Evolutionary conservation across 1,140 invertebrate genomes (phyloP), one percentile per base, ranked within the genome.

Genomic region (Polypedilum pembai): DNA sequence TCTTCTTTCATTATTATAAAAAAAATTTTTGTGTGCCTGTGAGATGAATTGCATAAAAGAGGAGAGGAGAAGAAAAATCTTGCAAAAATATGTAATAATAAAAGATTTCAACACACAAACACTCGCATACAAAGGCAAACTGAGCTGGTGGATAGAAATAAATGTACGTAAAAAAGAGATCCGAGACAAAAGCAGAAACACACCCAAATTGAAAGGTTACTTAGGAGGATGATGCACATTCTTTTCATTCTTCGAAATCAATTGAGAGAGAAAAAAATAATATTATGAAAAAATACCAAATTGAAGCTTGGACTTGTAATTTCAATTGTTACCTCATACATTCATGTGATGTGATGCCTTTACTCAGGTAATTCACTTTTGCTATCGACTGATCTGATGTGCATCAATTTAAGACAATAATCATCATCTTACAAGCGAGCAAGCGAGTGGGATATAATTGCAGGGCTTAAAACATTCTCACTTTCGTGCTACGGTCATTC

Each of bases 191-290:
- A 5, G 24, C 24, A 56, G 10, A 18, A 20, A 69, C 65, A 69
- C 17, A 69, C 65, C 65, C 65, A 69, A 69, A 69, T 56, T 69
- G 65, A 69, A 69, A 69, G 65, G 65, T 69, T 69, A 56, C 45
- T 56, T 56, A 56, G 45, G 45, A 69, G 65, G 65, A 69, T 69
- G 65, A 69, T 69, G 65, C 65, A 69, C 17, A 18, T 69, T 69
- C 65, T 69, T 69, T 18, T 8, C 20, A 21, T 69, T 69, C 20
- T 69, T 18, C 20, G 65, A 69, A 56, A 56, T 56, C 10, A 56
- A 56, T 56, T 56, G 12, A 56, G 15, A 3, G 24, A 33, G 24
- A 33, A 56, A 12, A 56, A 56, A 15, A 56, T n/a, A 56, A 56
- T n/a, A 56, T 15, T 12, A 56, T 56, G n/a, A 1, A 56, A 56